Evolutionary conservation across 2,797 vertebrate genomes (phyloP), one percentile per base, ranked within the genome.

Genomic region (Bradypodion ventrale): DNA sequence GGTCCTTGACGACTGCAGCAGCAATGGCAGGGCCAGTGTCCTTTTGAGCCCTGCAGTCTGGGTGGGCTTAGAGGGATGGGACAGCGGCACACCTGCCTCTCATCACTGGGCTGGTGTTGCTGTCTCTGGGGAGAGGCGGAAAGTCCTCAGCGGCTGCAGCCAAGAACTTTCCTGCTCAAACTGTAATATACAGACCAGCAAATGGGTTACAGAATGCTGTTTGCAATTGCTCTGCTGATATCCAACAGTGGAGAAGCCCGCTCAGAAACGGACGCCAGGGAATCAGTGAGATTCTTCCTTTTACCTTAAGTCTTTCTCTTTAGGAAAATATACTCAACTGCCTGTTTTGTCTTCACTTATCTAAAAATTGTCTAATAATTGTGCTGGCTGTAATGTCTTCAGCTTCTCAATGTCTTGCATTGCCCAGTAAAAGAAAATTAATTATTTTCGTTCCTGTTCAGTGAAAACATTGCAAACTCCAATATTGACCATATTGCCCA

Each of bases 361-460:
- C 15, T 2, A 1, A 69, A 65, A 89, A 1, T 59, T 37, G 82
- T 73, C 5, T 25, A 2, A 35, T 85, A 9, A 42, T 32, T 81
- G 2, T 80, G 69, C 91, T 74, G 84, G 6, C 12, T 82, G 27
- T 73, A 52, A 49, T 35, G 78, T 10, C 84, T 42, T 5, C 68
- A 70, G 75, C 63, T 78, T 52, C 76, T 65, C 10, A 70, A 84
- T 44, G 0, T 52, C 88, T 92, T 90, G 75, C 42, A 76, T 84
- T 80, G 44, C 32, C 75, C 70, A 59, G 29, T 70, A 66, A 80
- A 75, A 80, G 56, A 74, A 77, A 63, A 21, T n/a, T 32, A n/a
- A 52, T 52, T 83, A n/a, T 84, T 75, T 1, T 79, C 88, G 75
- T 74, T 88, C 85, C n/a, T 78, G 25, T 66, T 84, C 42, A 60